Conservation (phyloP, 2,888 invertebrate genomes). For the Pimpla rufipes region DNA sequence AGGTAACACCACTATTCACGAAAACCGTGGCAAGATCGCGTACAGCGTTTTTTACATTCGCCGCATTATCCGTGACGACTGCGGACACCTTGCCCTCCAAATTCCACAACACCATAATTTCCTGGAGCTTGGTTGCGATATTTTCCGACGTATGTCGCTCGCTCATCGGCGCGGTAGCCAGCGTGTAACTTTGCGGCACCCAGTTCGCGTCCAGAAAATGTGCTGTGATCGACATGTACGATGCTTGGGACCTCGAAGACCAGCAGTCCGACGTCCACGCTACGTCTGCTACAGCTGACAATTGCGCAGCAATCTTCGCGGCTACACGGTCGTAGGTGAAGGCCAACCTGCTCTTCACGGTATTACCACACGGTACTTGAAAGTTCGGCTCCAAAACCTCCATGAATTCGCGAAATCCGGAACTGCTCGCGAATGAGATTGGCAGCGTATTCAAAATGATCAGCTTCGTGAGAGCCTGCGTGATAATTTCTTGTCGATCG, state of each 20-base stretch:
- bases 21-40: constrained; percentile 20
- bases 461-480: constrained; percentile 39
- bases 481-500: constrained; percentile 26
- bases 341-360: constrained; percentile 16
- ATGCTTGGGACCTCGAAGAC: constrained; percentile 44
- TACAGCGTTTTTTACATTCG: constrained; percentile 44
- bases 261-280: constrained; percentile 57
- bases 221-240: constrained; percentile 48
- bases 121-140: constrained; percentile 32
- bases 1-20: constrained; percentile 13
- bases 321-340: constrained; percentile 4
- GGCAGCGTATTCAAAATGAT: constrained; percentile 30
- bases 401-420: constrained; percentile 34
- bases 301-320: constrained; percentile 22
- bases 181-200: constrained; percentile 6
- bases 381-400: constrained; percentile 29
- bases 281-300: background rate
- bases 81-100: constrained; percentile 36
- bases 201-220: constrained; percentile 47
- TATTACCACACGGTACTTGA: constrained; percentile 13
- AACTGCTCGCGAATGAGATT: constrained; percentile 18
- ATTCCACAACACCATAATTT: constrained; percentile 40
- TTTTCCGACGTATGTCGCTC: constrained; percentile 58
- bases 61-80: constrained; percentile 52
- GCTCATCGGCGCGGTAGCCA: constrained; percentile 44